Percentiles rank a stretch among this genome's conserved stretches.
These are phyloP conservation scores for Mesitornis unicolor DNA, from an alignment of 2,113 vertebrate species.

Conservation along the genomic window DNA sequence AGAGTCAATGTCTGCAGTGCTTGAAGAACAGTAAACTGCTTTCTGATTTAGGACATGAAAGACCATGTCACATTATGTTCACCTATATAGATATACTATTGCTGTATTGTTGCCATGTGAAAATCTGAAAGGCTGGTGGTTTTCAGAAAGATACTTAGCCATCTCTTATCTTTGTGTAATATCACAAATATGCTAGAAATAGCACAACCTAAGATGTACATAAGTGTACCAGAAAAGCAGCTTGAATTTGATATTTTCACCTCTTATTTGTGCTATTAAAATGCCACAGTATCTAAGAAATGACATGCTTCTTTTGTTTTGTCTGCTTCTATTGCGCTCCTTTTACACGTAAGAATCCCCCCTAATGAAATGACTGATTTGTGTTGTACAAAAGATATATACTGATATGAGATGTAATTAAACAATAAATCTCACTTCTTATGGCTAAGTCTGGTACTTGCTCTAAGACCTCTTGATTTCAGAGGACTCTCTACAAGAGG, in stretches of 20 bases:
- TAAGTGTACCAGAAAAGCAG: background rate
- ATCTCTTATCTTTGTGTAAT: background rate
- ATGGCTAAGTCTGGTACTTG: background rate
- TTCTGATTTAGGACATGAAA: background rate
- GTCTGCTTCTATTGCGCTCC: background rate
- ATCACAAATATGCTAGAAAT: background rate
- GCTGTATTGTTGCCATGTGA: background rate
- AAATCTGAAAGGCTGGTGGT: background rate
- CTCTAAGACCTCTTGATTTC: background rate
- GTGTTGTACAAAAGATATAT: background rate
- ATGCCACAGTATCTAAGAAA: background rate
- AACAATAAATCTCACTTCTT: background rate
- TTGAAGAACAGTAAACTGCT: background rate
- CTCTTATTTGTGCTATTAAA: background rate
- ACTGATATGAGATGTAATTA: background rate
- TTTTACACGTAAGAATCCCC: background rate
- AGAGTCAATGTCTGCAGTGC: background rate
- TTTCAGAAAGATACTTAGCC: background rate
- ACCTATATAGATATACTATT: background rate
- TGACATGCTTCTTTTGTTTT: background rate
- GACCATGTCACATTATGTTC: background rate
- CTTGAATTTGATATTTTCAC: background rate
- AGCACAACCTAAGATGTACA: background rate
- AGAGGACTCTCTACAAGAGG: background rate
- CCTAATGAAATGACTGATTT: background rate